Evolutionary conservation across 2,113 vertebrate species (phyloP), one percentile per base, ranked within the genome.

Genomic region (Melospiza melodia): DNA sequence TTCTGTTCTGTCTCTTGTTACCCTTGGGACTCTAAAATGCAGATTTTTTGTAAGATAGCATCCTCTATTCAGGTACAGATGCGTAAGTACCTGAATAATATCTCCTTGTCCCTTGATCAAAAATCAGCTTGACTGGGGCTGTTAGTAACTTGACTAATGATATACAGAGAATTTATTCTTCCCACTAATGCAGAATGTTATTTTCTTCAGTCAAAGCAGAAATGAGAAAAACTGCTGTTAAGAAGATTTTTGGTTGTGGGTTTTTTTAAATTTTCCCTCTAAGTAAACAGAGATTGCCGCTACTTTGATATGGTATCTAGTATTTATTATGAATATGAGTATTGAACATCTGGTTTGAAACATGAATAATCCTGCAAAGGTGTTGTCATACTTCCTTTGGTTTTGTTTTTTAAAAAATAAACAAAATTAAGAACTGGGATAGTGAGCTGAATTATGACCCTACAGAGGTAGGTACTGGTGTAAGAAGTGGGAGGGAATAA

Each of bases 401-500:
- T 21, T 62, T 43, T 67, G 8, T 41, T 51, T 81, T 59, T 59
- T 46, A 12, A 39, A 55, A 49, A 73, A 67, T 4, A 43, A 79
- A 52, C 6, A 35, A 59, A 90, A 87, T 37, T 16, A 67, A 95
- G 61, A 94, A 92, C 65, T 83, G 33, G 72, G 54, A 72, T 94
- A 67, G 35, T 93, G 85, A 93, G 74, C 78, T 91, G 94, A 96
- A 83, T 96, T 94, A 79, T 51, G 44, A 71, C 66, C 91, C 72
- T 14, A 73, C 31, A 79, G 85, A 78, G 91, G 92, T 92, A 91
- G 89, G 91, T 96, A 95, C 78, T 94, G 84, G 91, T 97, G 28
- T 97, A 90, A 97, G 92, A 95, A 97, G 95, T 97, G 97, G 97
- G 97, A 97, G 96, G 97, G 97, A 97, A 93, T 94, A 97, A 95